phyloP scores from a whole-genome alignment of 2,113 vertebrate genomes.

The Scopus umbretta region DNA sequence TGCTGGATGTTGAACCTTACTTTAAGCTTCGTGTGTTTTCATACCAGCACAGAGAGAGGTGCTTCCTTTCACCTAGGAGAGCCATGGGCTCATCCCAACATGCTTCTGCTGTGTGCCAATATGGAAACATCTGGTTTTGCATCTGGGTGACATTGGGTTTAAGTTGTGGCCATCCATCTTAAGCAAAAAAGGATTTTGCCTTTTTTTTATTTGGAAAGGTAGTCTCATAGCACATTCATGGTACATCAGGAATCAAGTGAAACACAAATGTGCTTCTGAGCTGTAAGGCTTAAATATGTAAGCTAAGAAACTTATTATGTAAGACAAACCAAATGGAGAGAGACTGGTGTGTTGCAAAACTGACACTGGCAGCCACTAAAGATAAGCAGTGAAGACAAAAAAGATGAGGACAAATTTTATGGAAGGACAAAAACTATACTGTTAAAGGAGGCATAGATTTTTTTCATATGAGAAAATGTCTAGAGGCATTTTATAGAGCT shows the following conservation, averaged over 20 bases:
- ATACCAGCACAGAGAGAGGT: background rate
- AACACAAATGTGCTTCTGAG: background rate
- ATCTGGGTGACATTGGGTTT: background rate
- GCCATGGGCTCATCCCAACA: background rate
- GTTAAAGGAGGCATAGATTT: background rate
- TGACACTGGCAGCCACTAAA: background rate
- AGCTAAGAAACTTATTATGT: background rate
- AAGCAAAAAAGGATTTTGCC: background rate
- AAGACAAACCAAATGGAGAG: background rate
- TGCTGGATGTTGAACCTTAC: background rate
- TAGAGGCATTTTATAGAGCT: background rate
- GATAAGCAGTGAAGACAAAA: background rate
- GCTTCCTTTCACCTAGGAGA: background rate
- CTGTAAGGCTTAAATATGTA: background rate
- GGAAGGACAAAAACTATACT: background rate
- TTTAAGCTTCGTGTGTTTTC: background rate
- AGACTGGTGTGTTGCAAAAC: background rate
- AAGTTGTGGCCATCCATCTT: background rate
- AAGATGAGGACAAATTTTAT: background rate
- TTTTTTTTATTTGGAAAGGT: background rate
- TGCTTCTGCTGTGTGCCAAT: background rate
- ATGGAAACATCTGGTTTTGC: background rate
- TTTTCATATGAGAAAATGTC: background rate
- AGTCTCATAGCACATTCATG: background rate
- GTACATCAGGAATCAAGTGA: background rate